These are phyloP conservation scores for Xenus cinereus DNA, from an alignment of 2,113 vertebrate genomes.

Conservation along the genomic window DNA sequence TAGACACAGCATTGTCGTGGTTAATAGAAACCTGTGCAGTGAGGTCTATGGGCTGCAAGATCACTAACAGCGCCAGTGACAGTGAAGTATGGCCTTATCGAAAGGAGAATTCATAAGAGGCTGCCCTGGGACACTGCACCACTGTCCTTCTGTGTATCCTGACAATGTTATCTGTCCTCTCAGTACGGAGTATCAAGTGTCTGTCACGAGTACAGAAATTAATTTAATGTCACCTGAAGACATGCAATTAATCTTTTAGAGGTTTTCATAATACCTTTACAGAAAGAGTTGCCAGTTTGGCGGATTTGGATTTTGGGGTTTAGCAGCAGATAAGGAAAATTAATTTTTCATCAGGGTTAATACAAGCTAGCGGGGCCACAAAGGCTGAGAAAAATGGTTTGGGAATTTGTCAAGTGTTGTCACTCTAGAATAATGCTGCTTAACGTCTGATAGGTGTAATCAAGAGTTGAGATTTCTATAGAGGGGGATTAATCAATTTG, in stretches of 20 bases:
- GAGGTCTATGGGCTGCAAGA: slow-evolving; percentile 73
- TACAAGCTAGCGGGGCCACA: slow-evolving; percentile 88
- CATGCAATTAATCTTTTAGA: slow-evolving; percentile 97
- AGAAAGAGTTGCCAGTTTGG: slow-evolving; percentile 94
- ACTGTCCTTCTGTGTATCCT: slow-evolving; percentile 86
- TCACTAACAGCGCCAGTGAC: slow-evolving; percentile 75
- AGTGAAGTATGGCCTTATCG: slow-evolving; percentile 76
- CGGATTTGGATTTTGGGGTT: slow-evolving; percentile 98
- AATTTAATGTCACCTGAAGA: slow-evolving; percentile 92
- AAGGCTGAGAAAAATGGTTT: slow-evolving; percentile 84
- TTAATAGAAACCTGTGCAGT: slow-evolving; percentile 84
- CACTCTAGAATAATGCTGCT: slow-evolving; percentile 92
- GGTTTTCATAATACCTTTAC: slow-evolving; percentile 94
- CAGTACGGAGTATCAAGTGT: slow-evolving; percentile 83
- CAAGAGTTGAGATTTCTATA: slow-evolving; percentile 93
- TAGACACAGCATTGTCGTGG: slow-evolving; percentile 80
- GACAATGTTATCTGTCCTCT: slow-evolving; percentile 96
- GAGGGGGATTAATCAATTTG: slow-evolving; percentile 95
- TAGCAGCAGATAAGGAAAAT: slow-evolving; percentile 98
- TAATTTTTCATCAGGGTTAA: slow-evolving; percentile 99
- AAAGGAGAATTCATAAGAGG: slow-evolving; percentile 81
- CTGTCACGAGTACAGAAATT: slow-evolving; percentile 91
- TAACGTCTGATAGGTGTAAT: slow-evolving; percentile 92
- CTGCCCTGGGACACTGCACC: slow-evolving; percentile 82
- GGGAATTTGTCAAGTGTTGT: slow-evolving; percentile 93